Percentiles rank a stretch among this genome's conserved stretches.
These are phyloP conservation scores for Hemiscyllium ocellatum DNA, from an alignment of 2,113 vertebrate genomes.

Conservation along the genomic window DNA sequence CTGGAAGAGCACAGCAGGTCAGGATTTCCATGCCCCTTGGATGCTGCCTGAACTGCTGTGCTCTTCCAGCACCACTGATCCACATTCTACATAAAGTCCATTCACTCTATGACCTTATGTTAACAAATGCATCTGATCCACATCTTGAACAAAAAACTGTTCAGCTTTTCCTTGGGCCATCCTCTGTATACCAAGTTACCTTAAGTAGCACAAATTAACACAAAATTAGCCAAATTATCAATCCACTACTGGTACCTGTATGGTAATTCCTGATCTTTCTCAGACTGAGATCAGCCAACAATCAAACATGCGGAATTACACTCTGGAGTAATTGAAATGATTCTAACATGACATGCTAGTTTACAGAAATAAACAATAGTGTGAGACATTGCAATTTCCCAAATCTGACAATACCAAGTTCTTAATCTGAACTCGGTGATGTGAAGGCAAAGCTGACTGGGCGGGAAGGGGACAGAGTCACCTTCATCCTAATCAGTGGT, in stretches of 20 bases:
- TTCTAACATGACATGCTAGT: neutral
- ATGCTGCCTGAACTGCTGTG: too few relatives aligned
- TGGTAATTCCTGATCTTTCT: neutral
- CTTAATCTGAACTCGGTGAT: neutral
- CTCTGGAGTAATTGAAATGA: neutral
- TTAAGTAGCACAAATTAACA: too few relatives aligned
- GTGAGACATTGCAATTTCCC: neutral
- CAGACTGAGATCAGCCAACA: neutral
- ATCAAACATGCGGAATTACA: neutral
- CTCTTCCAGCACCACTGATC: too few relatives aligned
- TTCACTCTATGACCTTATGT: too few relatives aligned
- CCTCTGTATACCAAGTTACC: neutral
- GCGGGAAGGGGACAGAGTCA: neutral
- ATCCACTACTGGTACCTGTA: neutral
- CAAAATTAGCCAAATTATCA: too few relatives aligned
- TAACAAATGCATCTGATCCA: too few relatives aligned
- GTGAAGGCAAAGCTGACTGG: neutral
- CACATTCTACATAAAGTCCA: too few relatives aligned
- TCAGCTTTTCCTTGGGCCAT: neutral
- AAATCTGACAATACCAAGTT: neutral
- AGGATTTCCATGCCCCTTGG: too few relatives aligned
- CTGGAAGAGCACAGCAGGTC: too few relatives aligned
- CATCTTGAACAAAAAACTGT: neutral
- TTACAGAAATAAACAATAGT: neutral
- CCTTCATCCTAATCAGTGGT: neutral